Percentiles rank a stretch among this genome's conserved stretches.
Evolutionary conservation across 2,113 vertebrate species (phyloP).

Genomic region (Seriola rivoliana): DNA sequence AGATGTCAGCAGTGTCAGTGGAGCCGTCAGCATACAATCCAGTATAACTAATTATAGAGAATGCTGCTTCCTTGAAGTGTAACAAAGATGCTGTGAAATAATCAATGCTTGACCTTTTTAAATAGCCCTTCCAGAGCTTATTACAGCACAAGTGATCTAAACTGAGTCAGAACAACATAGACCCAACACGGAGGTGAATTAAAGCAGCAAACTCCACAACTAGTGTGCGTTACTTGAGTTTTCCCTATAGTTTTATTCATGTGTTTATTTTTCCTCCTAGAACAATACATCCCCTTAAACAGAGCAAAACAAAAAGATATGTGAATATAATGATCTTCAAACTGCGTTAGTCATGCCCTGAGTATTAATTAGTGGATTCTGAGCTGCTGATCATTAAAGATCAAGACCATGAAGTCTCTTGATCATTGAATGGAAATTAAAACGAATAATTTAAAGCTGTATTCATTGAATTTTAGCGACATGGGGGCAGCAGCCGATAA

Average conservation of each 20-base stretch:
- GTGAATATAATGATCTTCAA: not conserved
- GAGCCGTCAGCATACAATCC: slow-evolving; percentile 27
- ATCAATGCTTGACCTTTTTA: slow-evolving; percentile 57
- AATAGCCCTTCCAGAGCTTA: slow-evolving; percentile 42
- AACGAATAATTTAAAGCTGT: not conserved
- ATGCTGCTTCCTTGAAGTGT: slow-evolving; percentile 32
- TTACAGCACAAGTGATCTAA: slow-evolving; percentile 28
- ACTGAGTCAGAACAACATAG: slow-evolving; percentile 18
- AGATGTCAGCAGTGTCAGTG: slow-evolving; percentile 45
- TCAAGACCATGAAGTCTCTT: not conserved
- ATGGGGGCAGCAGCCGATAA: not conserved
- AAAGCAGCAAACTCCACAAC: slow-evolving; percentile 1
- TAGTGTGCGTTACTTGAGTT: not conserved
- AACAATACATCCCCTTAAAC: not conserved
- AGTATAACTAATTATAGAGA: slow-evolving; percentile 39
- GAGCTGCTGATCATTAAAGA: not conserved
- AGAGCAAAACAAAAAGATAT: not conserved
- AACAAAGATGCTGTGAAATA: slow-evolving; percentile 33
- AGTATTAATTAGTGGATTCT: not conserved
- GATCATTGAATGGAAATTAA: not conserved
- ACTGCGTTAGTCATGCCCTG: not conserved
- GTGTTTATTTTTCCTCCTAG: not conserved
- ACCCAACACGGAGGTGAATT: not conserved
- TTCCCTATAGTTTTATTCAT: not conserved
- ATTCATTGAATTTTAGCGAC: not conserved